These are phyloP conservation scores for Elgaria multicarinata DNA, from an alignment of 2,113 vertebrate genomes.

Conservation along the genomic window DNA sequence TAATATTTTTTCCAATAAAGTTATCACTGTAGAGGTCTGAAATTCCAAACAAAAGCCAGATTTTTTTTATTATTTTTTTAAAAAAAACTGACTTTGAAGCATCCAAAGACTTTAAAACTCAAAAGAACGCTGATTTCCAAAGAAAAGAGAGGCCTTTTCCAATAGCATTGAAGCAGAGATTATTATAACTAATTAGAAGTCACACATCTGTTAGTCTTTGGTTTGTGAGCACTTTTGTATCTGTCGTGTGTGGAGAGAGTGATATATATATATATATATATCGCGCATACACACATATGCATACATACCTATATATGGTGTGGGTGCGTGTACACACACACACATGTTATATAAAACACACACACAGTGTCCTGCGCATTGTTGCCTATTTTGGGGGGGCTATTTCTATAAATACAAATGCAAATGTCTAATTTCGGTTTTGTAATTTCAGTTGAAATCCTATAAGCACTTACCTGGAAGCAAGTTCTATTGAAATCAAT, in stretches of 20 bases:
- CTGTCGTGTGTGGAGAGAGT: neutral
- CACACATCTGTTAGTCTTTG: conserved; percentile 85
- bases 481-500: neutral
- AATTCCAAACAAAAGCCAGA: conserved; percentile 75
- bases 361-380: neutral
- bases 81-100: conserved; percentile 71
- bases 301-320: neutral
- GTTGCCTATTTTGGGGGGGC: neutral
- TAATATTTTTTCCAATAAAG: conserved; percentile 86
- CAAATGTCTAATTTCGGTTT: conserved; percentile 65
- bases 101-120: conserved; percentile 77
- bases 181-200: conserved; percentile 87
- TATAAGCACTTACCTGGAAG: neutral
- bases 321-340: conserved; percentile 41
- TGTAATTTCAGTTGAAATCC: conserved; percentile 11
- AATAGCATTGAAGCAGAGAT: conserved; percentile 75
- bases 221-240: conserved; percentile 74
- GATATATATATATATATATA: neutral
- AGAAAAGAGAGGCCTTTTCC: conserved; percentile 76
- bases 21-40: conserved; percentile 84
- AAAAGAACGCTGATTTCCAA: conserved; percentile 77
- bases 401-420: conserved; percentile 66
- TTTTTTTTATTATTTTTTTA: conserved; percentile 36
- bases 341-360: too few relatives aligned
- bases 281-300: conserved; percentile 21